Conservation (phyloP, 2,888 invertebrate genomes). For the Lasioglossum zephyrum region DNA sequence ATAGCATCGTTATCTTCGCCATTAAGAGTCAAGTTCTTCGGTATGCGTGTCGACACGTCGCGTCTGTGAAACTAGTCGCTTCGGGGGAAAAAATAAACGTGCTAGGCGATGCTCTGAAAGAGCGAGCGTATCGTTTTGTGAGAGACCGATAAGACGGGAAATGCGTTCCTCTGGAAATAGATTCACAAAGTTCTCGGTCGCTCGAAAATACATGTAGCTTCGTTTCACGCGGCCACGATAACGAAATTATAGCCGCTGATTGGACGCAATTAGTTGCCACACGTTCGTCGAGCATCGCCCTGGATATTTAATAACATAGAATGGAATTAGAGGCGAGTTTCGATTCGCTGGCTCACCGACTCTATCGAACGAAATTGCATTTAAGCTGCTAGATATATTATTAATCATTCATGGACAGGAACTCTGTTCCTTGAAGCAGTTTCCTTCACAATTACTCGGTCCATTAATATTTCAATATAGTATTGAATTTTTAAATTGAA, state of each 20-base stretch:
- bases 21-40: conserved; percentile 20
- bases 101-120: conserved; percentile 14
- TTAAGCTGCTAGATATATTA: neutral
- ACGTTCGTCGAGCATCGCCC: neutral
- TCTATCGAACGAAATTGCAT: neutral
- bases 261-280: neutral
- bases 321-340: neutral
- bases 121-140: conserved; percentile 9
- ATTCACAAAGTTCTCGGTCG: neutral
- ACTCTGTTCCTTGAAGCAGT: neutral
- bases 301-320: conserved; percentile 1
- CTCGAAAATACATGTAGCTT: neutral
- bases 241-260: conserved; percentile 10
- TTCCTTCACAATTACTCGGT: neutral
- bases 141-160: conserved; percentile 24
- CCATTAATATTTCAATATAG: neutral
- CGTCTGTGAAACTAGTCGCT: conserved; percentile 10
- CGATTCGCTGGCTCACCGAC: neutral
- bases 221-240: neutral
- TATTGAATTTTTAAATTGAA: neutral
- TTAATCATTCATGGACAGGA: neutral
- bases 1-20: conserved; percentile 67
- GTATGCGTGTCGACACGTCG: neutral
- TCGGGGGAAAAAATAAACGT: conserved; percentile 9
- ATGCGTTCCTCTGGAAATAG: conserved; percentile 12